Evolutionary conservation across 2,888 invertebrate species (phyloP).

Genomic region (Rhagonycha lutea): DNA sequence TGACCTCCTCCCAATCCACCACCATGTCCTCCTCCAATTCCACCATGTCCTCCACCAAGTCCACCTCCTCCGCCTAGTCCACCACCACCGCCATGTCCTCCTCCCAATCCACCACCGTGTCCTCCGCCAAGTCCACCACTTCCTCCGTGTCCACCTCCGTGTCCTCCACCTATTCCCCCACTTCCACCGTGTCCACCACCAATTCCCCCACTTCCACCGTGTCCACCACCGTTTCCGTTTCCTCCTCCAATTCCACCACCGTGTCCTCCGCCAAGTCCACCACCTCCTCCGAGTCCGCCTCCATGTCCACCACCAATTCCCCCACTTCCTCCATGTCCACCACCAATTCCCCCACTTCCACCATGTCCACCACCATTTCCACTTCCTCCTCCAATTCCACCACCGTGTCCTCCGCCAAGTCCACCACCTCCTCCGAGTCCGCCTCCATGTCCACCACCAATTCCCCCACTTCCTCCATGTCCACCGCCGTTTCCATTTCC

Average conservation of each 20-base stretch:
- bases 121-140: neutral
- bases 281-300: neutral
- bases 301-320: neutral
- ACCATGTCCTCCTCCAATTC: neutral
- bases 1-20: neutral
- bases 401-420: neutral
- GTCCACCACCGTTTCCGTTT: neutral
- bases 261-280: neutral
- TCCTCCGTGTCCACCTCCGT: neutral
- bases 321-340: neutral
- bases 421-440: constrained; percentile 14
- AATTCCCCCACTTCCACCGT: neutral
- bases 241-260: neutral
- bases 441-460: neutral
- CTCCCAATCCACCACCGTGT: neutral
- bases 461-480: neutral
- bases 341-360: neutral
- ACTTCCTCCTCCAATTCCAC: neutral
- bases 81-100: neutral
- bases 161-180: neutral
- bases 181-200: neutral
- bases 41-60: neutral
- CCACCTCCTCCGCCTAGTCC: constrained; percentile 1
- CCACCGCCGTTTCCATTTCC: neutral
- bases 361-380: neutral